Conservation (phyloP, 2,888 invertebrate species). For the Hydropsyche betteni region DNA sequence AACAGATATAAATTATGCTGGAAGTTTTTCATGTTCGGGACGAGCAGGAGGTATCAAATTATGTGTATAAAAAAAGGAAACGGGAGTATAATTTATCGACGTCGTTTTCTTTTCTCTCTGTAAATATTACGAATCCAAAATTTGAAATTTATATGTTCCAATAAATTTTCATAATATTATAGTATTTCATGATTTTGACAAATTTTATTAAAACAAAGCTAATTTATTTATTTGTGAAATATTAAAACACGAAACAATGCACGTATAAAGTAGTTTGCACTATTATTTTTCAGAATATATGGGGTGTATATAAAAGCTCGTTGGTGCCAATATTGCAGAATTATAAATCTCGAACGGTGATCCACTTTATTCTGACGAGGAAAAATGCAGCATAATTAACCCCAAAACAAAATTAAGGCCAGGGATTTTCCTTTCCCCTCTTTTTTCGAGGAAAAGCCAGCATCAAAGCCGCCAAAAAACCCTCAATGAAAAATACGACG, state of each 20-base stretch:
- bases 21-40: conserved; percentile 14
- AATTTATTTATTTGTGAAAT: too few species aligned
- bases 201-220: too few species aligned
- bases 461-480: conserved; percentile 3
- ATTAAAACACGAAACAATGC: too few species aligned
- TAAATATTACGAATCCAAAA: background rate
- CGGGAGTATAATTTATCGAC: conserved; percentile 12
- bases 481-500: conserved; percentile 9
- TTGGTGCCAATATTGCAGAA: background rate
- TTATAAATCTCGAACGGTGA: conserved; percentile 10
- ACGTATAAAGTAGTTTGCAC: background rate
- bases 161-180: too few species aligned
- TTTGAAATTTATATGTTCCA: too few species aligned
- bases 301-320: too few species aligned
- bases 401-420: conserved; percentile 32
- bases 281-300: background rate
- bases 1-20: conserved; percentile 15
- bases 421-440: background rate
- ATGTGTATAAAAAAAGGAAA: conserved; percentile 5
- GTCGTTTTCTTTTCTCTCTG: conserved; percentile 19
- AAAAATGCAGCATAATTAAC: conserved; percentile 31
- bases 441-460: conserved; percentile 3
- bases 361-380: conserved; percentile 4
- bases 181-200: too few species aligned
- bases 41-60: background rate